Evolutionary conservation across 1,140 invertebrate genomes (phyloP).

Genomic region (Eriocheir sinensis): DNA sequence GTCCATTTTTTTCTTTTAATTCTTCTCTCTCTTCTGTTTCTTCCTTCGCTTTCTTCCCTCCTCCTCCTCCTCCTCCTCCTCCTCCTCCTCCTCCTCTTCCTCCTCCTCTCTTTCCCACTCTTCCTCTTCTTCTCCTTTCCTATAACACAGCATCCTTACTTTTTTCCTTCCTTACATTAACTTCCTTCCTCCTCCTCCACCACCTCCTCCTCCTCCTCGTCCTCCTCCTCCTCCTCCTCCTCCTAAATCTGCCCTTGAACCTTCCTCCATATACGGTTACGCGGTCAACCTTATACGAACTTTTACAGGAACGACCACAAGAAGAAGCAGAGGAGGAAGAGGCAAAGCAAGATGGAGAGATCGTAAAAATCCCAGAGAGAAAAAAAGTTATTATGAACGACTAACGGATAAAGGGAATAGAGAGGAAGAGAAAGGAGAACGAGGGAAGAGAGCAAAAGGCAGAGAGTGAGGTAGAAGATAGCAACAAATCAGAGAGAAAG

Average conservation of each 20-base stretch:
- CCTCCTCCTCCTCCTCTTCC: too few species aligned
- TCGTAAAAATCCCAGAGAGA: not conserved
- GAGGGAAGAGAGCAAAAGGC: not conserved
- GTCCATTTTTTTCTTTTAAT: too few species aligned
- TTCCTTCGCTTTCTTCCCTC: not conserved
- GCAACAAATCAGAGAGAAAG: too few species aligned
- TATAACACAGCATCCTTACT: too few species aligned
- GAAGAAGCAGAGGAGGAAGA: too few species aligned
- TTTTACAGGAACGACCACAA: not conserved
- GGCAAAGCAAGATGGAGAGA: too few species aligned
- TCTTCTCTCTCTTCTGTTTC: too few species aligned
- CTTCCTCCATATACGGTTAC: not conserved
- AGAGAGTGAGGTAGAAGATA: not conserved
- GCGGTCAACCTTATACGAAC: not conserved
- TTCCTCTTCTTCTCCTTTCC: too few species aligned
- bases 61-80: not conserved
- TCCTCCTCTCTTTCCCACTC: too few species aligned
- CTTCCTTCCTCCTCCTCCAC: not conserved
- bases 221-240: not conserved
- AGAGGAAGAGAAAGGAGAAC: not conserved
- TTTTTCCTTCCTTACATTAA: not conserved
- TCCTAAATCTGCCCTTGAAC: not conserved
- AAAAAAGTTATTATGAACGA: slow-evolving; percentile 26
- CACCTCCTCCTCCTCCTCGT: not conserved
- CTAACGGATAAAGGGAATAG: not conserved